Evolutionary conservation across 2,888 invertebrate genomes (phyloP), one percentile per base, ranked within the genome.

Genomic region (Griposia aprilina): DNA sequence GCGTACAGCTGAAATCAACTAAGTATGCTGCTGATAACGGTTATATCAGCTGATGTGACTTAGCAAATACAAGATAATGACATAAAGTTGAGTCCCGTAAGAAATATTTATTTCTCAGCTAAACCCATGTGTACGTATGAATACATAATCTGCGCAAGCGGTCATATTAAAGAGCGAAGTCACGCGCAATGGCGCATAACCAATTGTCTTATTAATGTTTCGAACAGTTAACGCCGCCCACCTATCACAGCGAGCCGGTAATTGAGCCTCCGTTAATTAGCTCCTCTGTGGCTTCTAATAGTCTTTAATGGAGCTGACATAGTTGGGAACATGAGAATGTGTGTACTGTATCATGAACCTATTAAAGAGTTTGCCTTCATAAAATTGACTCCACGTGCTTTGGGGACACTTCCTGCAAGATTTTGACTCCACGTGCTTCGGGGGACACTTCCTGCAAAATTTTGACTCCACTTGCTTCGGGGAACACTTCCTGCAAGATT

Each of bases 191-290:
- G 81, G 81, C 55, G 89, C 89, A 88, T 88, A 86, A 71, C 88
- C 79, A 78, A 89, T 88, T 89, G 89, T 88, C 93, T 93, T 92
- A 94, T 94, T 94, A 94, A 92, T 91, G 88, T 89, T 86, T 86
- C 80, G 86, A 89, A 93, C 93, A 90, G 92, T 93, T 91, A 92
- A 71, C 85, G 83, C 90, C 94, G 92, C 94, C 94, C 90, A 92
- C 92, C 91, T 90, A 91, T 91, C 87, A 81, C 48, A 74, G 60
- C 57, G 66, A 41, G 57, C 41, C 66, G 82, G 82, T 88, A 90
- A 90, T 88, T 89, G 88, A 90, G 87, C 86, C 80, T 41, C 71
- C 72, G 83, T 89, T 91, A 91, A 91, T 92, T 90, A 90, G 88
- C 85, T 88, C 83, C 71, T 81, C 74, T 63, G 69, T 69, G 66